phyloP scores from a whole-genome alignment of 2,797 vertebrate species.

The Sorex maritimensis region DNA sequence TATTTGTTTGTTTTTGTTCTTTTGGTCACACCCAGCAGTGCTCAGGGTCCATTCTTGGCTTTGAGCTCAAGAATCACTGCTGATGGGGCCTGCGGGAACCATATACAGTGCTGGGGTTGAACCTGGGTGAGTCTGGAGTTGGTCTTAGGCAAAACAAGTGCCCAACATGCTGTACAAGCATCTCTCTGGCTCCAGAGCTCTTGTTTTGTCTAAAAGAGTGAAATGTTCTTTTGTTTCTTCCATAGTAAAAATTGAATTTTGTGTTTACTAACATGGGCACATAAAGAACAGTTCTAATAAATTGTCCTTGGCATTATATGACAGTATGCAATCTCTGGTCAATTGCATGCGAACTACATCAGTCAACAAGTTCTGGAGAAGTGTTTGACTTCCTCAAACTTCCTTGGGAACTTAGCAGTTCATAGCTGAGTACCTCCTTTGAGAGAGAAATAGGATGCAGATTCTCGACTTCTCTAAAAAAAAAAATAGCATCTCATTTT shows the following conservation, averaged over 20 bases:
- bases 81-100: too few species aligned
- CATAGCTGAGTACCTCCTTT: neutral
- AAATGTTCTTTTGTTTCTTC: neutral
- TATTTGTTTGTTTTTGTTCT: too few species aligned
- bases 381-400: neutral
- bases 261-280: neutral
- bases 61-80: too few species aligned
- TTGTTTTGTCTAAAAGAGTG: conserved; percentile 4
- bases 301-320: neutral
- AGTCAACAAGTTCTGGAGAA: neutral
- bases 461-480: neutral
- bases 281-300: conserved; percentile 6
- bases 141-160: neutral
- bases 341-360: neutral
- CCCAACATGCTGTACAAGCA: neutral
- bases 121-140: too few species aligned
- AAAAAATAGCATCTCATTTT: neutral
- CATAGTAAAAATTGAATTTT: neutral
- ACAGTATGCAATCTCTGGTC: neutral
- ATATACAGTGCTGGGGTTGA: too few species aligned
- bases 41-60: too few species aligned
- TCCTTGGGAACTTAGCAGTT: neutral
- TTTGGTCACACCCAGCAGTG: too few species aligned
- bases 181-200: neutral
- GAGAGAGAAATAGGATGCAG: neutral